Evolutionary conservation across 2,888 invertebrate genomes (phyloP).

Genomic region (Aspidapion aeneum): DNA sequence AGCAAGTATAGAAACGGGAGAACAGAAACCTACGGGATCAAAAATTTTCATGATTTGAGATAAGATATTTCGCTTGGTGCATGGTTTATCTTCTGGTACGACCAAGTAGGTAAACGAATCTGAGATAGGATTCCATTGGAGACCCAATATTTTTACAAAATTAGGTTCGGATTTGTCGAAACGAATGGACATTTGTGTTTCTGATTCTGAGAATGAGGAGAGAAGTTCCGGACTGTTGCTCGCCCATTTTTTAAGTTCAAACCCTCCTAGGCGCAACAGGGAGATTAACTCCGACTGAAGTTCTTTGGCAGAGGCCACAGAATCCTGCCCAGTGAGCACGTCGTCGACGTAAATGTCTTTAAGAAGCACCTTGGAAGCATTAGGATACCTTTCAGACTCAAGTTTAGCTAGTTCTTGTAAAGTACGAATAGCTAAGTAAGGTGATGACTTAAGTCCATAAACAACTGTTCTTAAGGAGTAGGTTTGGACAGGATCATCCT

Average conservation of each 20-base stretch:
- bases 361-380: no score
- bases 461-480: no score
- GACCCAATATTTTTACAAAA: constrained; percentile 4
- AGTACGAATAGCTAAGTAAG: no score
- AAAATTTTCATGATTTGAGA: neutral
- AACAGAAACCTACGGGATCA: constrained; percentile 1
- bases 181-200: no score
- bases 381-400: no score
- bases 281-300: neutral
- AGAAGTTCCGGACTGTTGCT: constrained; percentile 6
- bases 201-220: neutral
- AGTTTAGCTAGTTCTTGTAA: no score
- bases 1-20: constrained; percentile 1
- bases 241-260: constrained; percentile 8
- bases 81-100: neutral
- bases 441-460: no score
- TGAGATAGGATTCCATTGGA: constrained; percentile 3
- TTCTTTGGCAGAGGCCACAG: neutral
- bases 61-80: neutral
- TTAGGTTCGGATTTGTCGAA: neutral
- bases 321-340: no score
- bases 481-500: no score
- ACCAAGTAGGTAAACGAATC: neutral
- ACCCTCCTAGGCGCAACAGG: no score
- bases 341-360: no score